A percentile compares a stretch with the other conserved stretches of the same genome.
phyloP scores from a whole-genome alignment of 2,797 vertebrate species.

The Hybognathus amarus region DNA sequence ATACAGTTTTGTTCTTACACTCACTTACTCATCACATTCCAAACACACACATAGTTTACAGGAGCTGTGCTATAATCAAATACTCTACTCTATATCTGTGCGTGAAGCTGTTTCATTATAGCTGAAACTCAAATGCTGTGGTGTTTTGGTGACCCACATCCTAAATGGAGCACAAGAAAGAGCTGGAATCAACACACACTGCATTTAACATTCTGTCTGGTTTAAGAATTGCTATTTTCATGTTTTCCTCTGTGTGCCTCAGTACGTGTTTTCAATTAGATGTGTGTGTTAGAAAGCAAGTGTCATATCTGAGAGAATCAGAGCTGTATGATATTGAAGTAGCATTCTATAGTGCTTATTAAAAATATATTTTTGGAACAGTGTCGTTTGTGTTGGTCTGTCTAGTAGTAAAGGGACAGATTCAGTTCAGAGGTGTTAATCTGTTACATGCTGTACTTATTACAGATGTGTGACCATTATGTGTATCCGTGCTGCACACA shows the following conservation, averaged over 20 bases:
- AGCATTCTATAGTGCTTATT: not conserved
- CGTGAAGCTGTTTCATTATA: slow-evolving; percentile 81
- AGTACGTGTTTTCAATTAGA: not conserved
- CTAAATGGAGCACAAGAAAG: slow-evolving; percentile 42
- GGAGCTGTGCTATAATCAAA: slow-evolving; percentile 58
- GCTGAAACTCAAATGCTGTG: slow-evolving; percentile 46
- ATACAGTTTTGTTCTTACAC: slow-evolving; percentile 72
- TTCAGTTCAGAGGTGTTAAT: slow-evolving; percentile 7
- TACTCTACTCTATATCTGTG: slow-evolving; percentile 53
- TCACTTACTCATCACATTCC: slow-evolving; percentile 79
- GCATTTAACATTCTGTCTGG: slow-evolving; percentile 80
- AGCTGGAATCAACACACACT: slow-evolving; percentile 62
- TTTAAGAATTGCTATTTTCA: slow-evolving; percentile 78
- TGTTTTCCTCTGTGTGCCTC: slow-evolving; percentile 55
- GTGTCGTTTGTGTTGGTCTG: not conserved
- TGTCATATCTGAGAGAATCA: not conserved
- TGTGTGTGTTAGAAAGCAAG: not conserved
- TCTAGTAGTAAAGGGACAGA: not conserved
- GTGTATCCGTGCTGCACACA: not conserved
- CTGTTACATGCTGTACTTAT: slow-evolving; percentile 9
- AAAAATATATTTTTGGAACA: not conserved
- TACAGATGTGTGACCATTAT: not conserved
- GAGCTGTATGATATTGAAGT: not conserved
- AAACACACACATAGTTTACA: slow-evolving; percentile 70
- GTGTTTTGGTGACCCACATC: slow-evolving; percentile 42